Percentiles rank a stretch among this genome's conserved stretches.
These are phyloP conservation scores for Hemibagrus guttatus DNA, from an alignment of 2,797 vertebrate species.

Conservation along the genomic window DNA sequence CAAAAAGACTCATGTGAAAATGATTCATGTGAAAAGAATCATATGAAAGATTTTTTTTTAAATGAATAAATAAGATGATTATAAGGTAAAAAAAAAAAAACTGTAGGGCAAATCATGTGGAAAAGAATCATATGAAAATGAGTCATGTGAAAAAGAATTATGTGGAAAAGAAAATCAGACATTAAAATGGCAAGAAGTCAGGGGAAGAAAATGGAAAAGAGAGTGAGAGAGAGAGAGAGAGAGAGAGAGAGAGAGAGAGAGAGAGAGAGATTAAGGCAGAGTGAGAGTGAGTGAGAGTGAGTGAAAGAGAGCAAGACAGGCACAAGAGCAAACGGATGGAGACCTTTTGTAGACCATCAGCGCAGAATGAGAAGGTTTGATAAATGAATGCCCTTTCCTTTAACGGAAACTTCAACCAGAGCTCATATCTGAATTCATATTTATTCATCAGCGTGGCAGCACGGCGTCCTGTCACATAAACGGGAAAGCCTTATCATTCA, in stretches of 20 bases:
- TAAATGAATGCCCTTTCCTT: slow-evolving; percentile 22
- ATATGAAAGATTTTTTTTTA: too few species aligned
- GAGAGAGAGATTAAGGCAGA: neutral
- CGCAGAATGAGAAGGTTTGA: neutral
- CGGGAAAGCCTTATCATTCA: slow-evolving; percentile 9
- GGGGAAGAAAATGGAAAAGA: neutral
- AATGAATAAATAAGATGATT: neutral
- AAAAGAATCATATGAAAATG: too few species aligned
- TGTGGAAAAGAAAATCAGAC: neutral
- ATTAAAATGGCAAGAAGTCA: neutral
- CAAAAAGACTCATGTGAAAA: too few species aligned
- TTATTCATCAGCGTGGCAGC: slow-evolving; percentile 22
- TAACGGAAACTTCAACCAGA: slow-evolving; percentile 8
- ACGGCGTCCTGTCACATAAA: slow-evolving; percentile 8
- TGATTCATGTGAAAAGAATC: too few species aligned
- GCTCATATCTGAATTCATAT: slow-evolving; percentile 19
- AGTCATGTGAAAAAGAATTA: neutral
- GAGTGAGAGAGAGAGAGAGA: neutral
- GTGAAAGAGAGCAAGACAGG: neutral
- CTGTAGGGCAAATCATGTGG: neutral
- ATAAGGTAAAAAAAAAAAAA: neutral
- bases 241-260: neutral
- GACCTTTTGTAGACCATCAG: slow-evolving; percentile 6
- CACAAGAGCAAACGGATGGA: neutral
- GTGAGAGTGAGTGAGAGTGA: neutral